Evolutionary conservation across 2,113 vertebrate species (phyloP).

Genomic region (Cisticola juncidis): DNA sequence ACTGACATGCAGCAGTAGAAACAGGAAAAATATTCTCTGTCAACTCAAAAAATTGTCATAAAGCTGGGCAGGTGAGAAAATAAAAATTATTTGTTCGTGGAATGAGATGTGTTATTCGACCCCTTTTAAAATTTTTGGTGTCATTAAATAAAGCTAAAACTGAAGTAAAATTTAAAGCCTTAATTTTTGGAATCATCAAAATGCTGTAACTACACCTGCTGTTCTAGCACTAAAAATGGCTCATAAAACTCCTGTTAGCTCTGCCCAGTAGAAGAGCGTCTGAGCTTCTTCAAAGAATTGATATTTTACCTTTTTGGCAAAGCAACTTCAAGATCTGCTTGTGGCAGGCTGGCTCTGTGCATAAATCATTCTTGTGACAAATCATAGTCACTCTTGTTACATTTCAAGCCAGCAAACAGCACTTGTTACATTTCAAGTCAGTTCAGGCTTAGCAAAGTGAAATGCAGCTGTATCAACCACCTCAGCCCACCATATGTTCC

Average conservation of each 20-base stretch:
- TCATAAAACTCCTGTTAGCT: background rate
- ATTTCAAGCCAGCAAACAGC: background rate
- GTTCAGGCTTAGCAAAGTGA: background rate
- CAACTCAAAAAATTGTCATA: background rate
- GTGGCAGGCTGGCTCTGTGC: background rate
- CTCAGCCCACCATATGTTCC: background rate
- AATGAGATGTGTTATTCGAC: background rate
- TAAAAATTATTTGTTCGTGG: fast-evolving
- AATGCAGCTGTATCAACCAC: fast-evolving
- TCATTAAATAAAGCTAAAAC: background rate
- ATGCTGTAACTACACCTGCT: background rate
- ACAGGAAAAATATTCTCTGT: background rate
- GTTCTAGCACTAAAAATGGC: background rate
- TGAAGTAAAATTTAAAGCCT: background rate
- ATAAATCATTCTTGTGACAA: background rate
- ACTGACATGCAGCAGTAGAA: background rate
- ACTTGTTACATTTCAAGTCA: background rate
- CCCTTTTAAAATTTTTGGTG: background rate
- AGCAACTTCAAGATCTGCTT: background rate
- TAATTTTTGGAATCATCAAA: background rate
- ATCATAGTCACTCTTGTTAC: background rate
- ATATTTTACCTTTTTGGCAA: background rate
- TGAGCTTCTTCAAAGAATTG: background rate
- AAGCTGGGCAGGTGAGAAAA: background rate
- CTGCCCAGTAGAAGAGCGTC: background rate